Evolutionary conservation across 1,140 invertebrate species (phyloP).

Genomic region (Phymorhynchus buccinoides): DNA sequence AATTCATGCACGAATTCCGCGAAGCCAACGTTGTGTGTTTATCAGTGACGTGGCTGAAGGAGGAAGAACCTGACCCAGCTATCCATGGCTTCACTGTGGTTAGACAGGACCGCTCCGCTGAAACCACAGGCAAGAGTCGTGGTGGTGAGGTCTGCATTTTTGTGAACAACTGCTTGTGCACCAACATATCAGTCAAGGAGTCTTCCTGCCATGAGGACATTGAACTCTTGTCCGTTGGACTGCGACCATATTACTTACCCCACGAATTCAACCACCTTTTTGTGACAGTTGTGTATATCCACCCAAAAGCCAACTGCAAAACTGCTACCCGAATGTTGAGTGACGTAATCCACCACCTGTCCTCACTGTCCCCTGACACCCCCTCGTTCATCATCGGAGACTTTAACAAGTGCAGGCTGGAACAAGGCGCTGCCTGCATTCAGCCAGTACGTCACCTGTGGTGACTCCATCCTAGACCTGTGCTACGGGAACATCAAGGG

Average conservation of each 20-base stretch:
- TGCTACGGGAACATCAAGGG: conserved; percentile 35
- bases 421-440: conserved; percentile 14
- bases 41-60: conserved; percentile 25
- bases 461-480: conserved; percentile 16
- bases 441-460: conserved; percentile 23
- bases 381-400: conserved; percentile 18
- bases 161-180: neutral
- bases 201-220: neutral
- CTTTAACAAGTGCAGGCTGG: conserved; percentile 30
- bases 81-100: neutral
- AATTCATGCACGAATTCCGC: conserved; percentile 10
- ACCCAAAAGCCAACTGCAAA: conserved; percentile 3
- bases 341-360: neutral
- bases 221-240: neutral
- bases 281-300: conserved; percentile 28
- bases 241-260: conserved; percentile 7
- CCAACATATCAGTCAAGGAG: neutral
- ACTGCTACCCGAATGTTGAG: neutral
- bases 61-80: neutral
- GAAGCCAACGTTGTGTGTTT: neutral
- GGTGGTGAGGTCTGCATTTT: conserved; percentile 21
- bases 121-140: neutral
- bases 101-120: neutral
- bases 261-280: conserved; percentile 13
- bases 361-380: neutral